Evolutionary conservation across 2,888 invertebrate species (phyloP).

Genomic region (Acanthacorydalis orientalis): DNA sequence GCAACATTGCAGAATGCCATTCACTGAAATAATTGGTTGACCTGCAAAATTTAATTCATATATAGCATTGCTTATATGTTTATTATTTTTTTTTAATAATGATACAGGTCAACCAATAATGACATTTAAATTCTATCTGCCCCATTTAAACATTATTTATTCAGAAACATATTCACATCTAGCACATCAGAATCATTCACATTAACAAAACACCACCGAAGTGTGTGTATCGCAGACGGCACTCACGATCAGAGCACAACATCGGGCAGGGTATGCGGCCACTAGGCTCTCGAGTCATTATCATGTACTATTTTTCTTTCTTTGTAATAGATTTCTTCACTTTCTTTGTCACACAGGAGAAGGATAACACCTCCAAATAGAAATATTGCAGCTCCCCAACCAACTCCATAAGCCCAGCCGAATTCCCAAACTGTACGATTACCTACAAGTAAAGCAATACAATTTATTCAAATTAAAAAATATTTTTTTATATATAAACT

Average conservation of each 20-base stretch:
- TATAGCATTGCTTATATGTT: too few species aligned
- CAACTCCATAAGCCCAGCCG: constrained; percentile 96
- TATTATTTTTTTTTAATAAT: too few species aligned
- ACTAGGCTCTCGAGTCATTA: constrained; percentile 40
- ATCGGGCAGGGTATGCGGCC: constrained; percentile 52
- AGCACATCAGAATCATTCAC: not conserved
- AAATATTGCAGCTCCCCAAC: constrained; percentile 95
- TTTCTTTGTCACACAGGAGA: constrained; percentile 92
- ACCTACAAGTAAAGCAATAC: constrained; percentile 31
- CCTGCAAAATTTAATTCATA: too few species aligned
- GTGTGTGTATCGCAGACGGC: constrained; percentile 12
- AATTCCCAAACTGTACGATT: constrained; percentile 91
- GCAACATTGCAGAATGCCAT: too few species aligned
- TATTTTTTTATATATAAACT: not conserved
- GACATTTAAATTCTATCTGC: too few species aligned
- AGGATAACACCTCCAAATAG: constrained; percentile 86
- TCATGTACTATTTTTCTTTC: constrained; percentile 78
- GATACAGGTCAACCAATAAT: too few species aligned
- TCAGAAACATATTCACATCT: too few species aligned
- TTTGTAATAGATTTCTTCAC: constrained; percentile 95
- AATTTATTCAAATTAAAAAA: constrained; percentile 2
- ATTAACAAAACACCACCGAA: not conserved
- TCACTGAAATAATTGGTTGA: too few species aligned
- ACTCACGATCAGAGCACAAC: constrained; percentile 40
- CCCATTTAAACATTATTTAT: too few species aligned